phyloP scores from a whole-genome alignment of 1,140 invertebrate genomes.

The Macrobrachium nipponense region DNA sequence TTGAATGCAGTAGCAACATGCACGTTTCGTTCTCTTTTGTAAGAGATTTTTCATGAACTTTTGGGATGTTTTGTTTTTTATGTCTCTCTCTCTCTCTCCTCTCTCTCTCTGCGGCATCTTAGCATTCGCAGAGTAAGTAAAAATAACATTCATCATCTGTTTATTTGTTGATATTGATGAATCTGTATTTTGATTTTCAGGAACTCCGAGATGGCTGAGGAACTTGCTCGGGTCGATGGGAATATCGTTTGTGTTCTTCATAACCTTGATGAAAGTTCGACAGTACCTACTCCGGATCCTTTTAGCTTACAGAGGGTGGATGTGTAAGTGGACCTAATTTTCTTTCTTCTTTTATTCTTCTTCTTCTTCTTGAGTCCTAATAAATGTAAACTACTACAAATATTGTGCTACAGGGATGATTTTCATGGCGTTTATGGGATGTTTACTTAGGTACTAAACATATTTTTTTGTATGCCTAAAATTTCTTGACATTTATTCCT shows the following conservation, averaged over 20 bases:
- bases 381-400: too few species aligned
- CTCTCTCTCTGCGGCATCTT: too few species aligned
- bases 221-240: slow-evolving; percentile 66
- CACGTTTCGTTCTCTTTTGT: too few species aligned
- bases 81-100: too few species aligned
- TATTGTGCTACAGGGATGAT: too few species aligned
- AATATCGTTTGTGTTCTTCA: slow-evolving; percentile 68
- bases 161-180: not conserved
- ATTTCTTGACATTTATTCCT: too few species aligned
- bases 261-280: slow-evolving; percentile 68
- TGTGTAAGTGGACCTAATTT: slow-evolving; percentile 67
- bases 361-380: not conserved
- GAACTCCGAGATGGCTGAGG: slow-evolving; percentile 67
- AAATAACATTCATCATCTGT: not conserved
- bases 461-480: too few species aligned
- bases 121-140: not conserved
- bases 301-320: slow-evolving; percentile 70
- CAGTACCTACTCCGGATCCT: slow-evolving; percentile 68
- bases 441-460: too few species aligned
- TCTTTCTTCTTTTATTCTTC: slow-evolving; percentile 13
- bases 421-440: too few species aligned
- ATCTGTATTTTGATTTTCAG: slow-evolving; percentile 64
- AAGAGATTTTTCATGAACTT: too few species aligned
- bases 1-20: too few species aligned
- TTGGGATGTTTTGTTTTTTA: too few species aligned